Conservation (phyloP, 2,888 invertebrate genomes). For the Elysia crispata region DNA sequence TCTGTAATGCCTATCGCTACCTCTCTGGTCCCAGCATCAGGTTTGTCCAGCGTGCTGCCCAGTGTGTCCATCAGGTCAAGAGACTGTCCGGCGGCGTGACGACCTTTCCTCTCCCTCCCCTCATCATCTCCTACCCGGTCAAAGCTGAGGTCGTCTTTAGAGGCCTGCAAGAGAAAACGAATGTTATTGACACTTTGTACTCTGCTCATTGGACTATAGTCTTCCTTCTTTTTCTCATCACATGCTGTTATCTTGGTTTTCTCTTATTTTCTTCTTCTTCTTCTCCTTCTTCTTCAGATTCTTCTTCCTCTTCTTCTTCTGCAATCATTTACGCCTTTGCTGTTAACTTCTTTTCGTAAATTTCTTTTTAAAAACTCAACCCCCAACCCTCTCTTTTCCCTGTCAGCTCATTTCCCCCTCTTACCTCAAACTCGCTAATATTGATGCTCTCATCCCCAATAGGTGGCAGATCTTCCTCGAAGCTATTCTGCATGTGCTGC, state of each 20-base stretch:
- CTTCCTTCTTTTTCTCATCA: too few species aligned
- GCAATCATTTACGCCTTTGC: too few species aligned
- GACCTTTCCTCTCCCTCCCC: neutral
- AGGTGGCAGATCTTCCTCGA: slow-evolving; percentile 66
- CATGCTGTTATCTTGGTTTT: too few species aligned
- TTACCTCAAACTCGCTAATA: slow-evolving; percentile 71
- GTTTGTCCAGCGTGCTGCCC: slow-evolving; percentile 48
- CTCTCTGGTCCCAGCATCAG: slow-evolving; percentile 25
- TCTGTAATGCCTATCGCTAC: too few species aligned
- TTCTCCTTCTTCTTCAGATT: neutral
- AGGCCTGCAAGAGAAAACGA: slow-evolving; percentile 55
- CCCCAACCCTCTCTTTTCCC: neutral
- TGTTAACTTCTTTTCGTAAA: too few species aligned
- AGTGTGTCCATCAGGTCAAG: slow-evolving; percentile 43
- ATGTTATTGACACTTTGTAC: too few species aligned
- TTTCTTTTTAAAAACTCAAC: neutral
- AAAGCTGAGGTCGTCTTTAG: slow-evolving; percentile 69
- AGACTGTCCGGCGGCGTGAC: neutral
- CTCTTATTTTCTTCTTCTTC: neutral
- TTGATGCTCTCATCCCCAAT: slow-evolving; percentile 69
- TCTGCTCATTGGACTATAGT: too few species aligned
- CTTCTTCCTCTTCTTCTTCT: slow-evolving; percentile 5
- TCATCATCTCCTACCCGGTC: slow-evolving; percentile 46
- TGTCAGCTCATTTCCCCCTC: neutral
- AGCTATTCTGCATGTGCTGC: slow-evolving; percentile 66